Conservation (phyloP, 2,888 invertebrate species). For the Cotesia congregata region DNA sequence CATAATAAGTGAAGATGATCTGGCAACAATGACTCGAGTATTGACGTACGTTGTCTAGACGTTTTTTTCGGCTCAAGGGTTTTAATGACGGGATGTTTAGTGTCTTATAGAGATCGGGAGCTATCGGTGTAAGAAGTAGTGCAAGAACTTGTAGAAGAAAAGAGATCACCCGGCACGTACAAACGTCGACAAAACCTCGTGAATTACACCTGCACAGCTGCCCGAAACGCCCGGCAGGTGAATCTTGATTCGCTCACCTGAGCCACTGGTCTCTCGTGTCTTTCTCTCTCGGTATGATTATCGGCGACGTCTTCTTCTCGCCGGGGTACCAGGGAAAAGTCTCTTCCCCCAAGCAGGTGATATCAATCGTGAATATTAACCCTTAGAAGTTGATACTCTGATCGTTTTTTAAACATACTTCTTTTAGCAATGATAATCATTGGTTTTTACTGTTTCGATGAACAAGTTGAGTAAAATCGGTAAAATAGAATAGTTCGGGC, state of each 20-base stretch:
- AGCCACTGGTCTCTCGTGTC: conserved; percentile 46
- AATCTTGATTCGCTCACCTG: conserved; percentile 65
- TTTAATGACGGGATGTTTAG: neutral
- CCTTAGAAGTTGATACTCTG: neutral
- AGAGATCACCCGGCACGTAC: conserved; percentile 52
- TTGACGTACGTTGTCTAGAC: neutral
- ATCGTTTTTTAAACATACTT: neutral
- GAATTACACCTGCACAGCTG: conserved; percentile 69
- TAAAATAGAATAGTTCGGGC: neutral
- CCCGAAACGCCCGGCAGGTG: conserved; percentile 61
- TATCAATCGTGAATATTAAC: conserved; percentile 65
- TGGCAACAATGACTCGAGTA: neutral
- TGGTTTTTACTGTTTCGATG: too few relatives aligned
- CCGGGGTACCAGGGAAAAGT: conserved; percentile 56
- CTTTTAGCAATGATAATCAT: too few relatives aligned
- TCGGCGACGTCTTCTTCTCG: conserved; percentile 28
- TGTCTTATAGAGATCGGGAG: neutral
- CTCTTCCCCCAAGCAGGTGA: conserved; percentile 65
- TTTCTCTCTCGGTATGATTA: neutral
- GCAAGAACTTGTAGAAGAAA: conserved; percentile 34
- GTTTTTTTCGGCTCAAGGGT: neutral
- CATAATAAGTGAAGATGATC: neutral
- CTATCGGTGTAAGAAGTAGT: neutral
- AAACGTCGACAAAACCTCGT: conserved; percentile 60
- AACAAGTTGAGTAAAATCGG: neutral